phyloP scores from a whole-genome alignment of 2,113 vertebrate genomes.

The Platysternon megacephalum region DNA sequence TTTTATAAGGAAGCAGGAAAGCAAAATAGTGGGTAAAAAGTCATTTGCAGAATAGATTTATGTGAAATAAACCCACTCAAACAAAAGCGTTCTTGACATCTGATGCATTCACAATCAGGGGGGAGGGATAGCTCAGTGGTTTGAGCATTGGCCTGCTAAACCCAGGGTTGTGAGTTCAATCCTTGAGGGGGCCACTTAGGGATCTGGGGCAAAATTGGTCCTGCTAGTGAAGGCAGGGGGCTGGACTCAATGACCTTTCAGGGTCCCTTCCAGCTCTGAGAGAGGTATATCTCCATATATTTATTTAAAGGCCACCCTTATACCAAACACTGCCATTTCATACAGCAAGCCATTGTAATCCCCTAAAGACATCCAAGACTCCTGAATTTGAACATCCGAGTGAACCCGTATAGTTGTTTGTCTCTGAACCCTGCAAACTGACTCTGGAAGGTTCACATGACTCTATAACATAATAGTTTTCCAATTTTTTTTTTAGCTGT shows the following conservation, averaged over 20 bases:
- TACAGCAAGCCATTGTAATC: not conserved
- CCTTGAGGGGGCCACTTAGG: too few relatives aligned
- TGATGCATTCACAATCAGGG: not conserved
- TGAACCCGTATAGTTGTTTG: not conserved
- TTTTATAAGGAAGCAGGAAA: not conserved
- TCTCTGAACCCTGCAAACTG: not conserved
- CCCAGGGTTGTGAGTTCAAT: too few relatives aligned
- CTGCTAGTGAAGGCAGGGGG: too few relatives aligned
- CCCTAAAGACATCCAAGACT: not conserved
- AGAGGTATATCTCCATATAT: too few relatives aligned
- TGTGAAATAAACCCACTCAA: not conserved
- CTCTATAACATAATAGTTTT: fast-evolving
- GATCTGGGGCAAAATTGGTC: too few relatives aligned
- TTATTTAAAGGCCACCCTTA: not conserved
- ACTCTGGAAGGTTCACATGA: not conserved
- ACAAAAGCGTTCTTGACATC: not conserved
- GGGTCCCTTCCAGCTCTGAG: too few relatives aligned
- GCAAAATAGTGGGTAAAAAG: not conserved
- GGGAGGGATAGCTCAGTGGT: too few relatives aligned
- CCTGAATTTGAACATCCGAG: not conserved
- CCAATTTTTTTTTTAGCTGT: not conserved
- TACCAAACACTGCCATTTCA: not conserved
- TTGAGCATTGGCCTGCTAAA: too few relatives aligned
- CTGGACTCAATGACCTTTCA: too few relatives aligned
- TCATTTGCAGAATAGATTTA: not conserved